These are phyloP conservation scores for Melanophora roralis DNA, from an alignment of 2,888 invertebrate genomes.

Conservation along the genomic window DNA sequence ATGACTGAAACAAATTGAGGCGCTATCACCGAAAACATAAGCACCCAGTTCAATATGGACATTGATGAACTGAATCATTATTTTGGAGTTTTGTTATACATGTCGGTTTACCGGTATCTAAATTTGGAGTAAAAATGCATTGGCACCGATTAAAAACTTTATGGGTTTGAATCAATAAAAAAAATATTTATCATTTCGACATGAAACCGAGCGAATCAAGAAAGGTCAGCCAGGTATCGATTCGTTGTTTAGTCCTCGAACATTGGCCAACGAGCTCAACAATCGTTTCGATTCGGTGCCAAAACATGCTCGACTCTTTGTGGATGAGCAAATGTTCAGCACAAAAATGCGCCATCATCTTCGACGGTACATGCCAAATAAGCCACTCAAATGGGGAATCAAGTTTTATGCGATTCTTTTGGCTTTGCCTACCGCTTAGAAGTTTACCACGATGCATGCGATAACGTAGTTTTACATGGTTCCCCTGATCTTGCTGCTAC, in stretches of 20 bases:
- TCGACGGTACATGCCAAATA: neutral
- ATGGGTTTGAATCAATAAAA: no score
- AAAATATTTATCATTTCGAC: no score
- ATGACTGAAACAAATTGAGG: constrained; percentile 1
- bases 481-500: neutral
- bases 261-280: constrained; percentile 38
- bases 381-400: constrained; percentile 25
- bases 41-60: no score
- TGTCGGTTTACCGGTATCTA: constrained; percentile 45
- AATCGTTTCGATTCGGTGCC: constrained; percentile 59
- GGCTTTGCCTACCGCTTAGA: no score
- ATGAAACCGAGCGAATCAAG: no score
- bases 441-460: no score
- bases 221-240: no score
- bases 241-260: constrained; percentile 9
- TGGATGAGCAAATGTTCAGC: constrained; percentile 62
- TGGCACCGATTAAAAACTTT: neutral
- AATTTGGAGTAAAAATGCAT: constrained; percentile 47
- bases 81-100: constrained; percentile 47
- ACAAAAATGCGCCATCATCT: constrained; percentile 8
- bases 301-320: constrained; percentile 56
- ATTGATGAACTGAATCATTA: no score
- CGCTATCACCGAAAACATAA: neutral
- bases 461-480: neutral
- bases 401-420: no score